Percentiles rank a stretch among this genome's conserved stretches.
Evolutionary conservation across 2,888 invertebrate genomes (phyloP).

Genomic region (Mylabris sibirica): DNA sequence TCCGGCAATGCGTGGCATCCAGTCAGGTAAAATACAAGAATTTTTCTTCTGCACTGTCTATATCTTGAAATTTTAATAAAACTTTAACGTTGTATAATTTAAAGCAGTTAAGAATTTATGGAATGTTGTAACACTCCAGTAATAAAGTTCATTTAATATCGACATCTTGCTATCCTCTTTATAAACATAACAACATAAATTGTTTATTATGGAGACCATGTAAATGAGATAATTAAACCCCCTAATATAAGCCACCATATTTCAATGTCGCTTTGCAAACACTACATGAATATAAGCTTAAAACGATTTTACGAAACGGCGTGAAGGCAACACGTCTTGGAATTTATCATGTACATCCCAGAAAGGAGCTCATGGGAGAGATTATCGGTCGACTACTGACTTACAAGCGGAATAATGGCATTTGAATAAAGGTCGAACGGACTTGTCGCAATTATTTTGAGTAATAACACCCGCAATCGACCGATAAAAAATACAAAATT

Average conservation of each 20-base stretch:
- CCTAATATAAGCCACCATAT: constrained; percentile 33
- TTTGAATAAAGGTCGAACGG: background rate
- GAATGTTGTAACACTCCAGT: background rate
- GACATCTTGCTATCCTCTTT: background rate
- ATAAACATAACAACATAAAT: background rate
- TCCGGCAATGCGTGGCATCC: constrained; percentile 72
- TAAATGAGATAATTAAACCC: constrained; percentile 33
- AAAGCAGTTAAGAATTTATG: background rate
- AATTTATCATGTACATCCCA: background rate
- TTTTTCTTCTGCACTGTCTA: background rate
- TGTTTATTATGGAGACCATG: constrained; percentile 31
- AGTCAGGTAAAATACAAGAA: constrained; percentile 39
- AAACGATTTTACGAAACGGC: background rate
- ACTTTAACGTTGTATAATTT: background rate
- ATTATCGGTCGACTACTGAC: background rate
- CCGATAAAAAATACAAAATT: background rate
- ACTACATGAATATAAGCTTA: background rate
- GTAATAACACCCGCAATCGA: background rate
- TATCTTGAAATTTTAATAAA: background rate
- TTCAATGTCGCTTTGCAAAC: constrained; percentile 28
- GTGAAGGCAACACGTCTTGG: background rate
- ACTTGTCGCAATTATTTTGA: background rate
- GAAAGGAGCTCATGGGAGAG: constrained; percentile 8
- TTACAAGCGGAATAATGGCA: background rate
- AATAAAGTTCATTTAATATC: background rate